These are phyloP conservation scores for Prionace glauca DNA, from an alignment of 2,797 vertebrate species.

Conservation along the genomic window DNA sequence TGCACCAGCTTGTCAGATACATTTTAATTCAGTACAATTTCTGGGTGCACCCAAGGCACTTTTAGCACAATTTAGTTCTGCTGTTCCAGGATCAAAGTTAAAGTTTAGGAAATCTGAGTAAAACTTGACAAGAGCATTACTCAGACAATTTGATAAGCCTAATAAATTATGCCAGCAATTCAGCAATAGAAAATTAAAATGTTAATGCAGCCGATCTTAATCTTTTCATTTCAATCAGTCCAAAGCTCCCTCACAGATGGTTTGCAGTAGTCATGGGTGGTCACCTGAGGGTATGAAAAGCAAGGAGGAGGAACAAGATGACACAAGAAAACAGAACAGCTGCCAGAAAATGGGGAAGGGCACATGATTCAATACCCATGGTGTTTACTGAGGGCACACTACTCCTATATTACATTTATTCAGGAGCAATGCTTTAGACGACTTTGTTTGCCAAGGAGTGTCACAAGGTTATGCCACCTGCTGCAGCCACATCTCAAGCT, in stretches of 20 bases:
- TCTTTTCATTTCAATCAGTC: background rate
- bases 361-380: too few species aligned
- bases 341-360: background rate
- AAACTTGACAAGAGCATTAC: background rate
- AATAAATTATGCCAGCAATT: constrained; percentile 3
- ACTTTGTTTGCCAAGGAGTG: background rate
- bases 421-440: background rate
- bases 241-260: background rate
- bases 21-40: constrained; percentile 2
- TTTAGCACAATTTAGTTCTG: background rate
- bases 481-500: background rate
- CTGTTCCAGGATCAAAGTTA: background rate
- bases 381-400: too few species aligned
- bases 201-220: background rate
- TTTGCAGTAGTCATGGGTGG: background rate
- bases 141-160: background rate
- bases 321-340: background rate
- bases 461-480: too few species aligned
- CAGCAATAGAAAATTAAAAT: background rate
- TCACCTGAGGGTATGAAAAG: too few species aligned
- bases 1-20: constrained; percentile 6
- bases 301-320: background rate
- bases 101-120: background rate
- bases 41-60: background rate
- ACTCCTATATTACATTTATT: background rate